Percentiles rank a stretch among this genome's conserved stretches.
phyloP scores from a whole-genome alignment of 2,888 invertebrate species.

The Polydrusus tereticollis region DNA sequence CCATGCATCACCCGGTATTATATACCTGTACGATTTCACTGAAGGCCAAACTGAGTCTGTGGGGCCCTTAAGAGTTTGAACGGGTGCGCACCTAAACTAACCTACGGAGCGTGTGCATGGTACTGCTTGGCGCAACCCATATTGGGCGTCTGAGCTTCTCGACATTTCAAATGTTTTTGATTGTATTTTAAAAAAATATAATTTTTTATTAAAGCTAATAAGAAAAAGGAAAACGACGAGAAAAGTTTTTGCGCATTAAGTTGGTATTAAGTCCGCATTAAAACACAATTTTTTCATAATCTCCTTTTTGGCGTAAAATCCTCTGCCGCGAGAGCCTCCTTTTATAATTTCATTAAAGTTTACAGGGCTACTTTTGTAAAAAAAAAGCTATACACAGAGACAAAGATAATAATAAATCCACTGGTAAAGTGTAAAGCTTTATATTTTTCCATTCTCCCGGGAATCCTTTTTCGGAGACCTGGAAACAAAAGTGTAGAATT shows the following conservation, averaged over 20 bases:
- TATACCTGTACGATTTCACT: too few species aligned
- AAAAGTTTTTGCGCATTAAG: background rate
- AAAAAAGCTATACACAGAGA: constrained; percentile 10
- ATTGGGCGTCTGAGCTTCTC: too few species aligned
- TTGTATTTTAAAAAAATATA: background rate
- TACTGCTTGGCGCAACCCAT: too few species aligned
- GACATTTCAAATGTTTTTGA: too few species aligned
- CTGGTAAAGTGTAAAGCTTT: constrained; percentile 21
- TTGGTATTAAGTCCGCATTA: background rate
- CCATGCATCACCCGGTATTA: too few species aligned
- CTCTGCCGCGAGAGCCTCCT: background rate
- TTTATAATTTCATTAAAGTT: constrained; percentile 25
- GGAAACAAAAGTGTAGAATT: constrained; percentile 21
- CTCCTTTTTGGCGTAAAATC: background rate
- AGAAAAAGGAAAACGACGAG: background rate
- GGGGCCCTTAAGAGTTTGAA: too few species aligned
- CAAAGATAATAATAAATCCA: constrained; percentile 19
- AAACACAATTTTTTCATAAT: constrained; percentile 9
- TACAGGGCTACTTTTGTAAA: constrained; percentile 7
- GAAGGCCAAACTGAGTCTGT: too few species aligned
- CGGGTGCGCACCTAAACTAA: too few species aligned
- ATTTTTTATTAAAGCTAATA: background rate
- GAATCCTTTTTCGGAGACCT: constrained; percentile 10
- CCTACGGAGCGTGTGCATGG: too few species aligned
- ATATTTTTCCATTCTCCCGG: constrained; percentile 12